Base-by-base conservation (phyloP, 2,888 invertebrate species). In the Tolmerus cingulatus region DNA sequence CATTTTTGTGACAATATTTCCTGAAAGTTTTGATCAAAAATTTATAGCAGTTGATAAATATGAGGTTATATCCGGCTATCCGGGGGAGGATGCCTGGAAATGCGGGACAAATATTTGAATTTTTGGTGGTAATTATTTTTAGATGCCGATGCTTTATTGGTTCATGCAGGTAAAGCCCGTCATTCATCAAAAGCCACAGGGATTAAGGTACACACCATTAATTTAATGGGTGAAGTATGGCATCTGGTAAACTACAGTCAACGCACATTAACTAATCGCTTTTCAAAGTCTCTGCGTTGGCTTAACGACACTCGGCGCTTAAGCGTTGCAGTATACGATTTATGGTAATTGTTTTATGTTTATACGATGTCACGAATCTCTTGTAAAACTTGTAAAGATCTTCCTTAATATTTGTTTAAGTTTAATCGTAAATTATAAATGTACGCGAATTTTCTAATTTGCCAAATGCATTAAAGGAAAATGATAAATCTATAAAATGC, bases 1-100 rank as follows among this genome's bases (percentile, higher is more conserved):
- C 55, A 81, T 81, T 81, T 37, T 66, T 40, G 30, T 55, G 81
- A 81, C 81, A 81, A 55, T 81, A 55, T 81, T 14, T 81, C 37
- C 51, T 23, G 27, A 66, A 66, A 66, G 66, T 66, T 66, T 66
- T 66, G 66, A 66, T 27, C 27, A 78, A 37, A 78, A 78, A 78
- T 78, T 78, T 78, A 78, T 78, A 40, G 23, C 66, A 12, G 12
- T 19, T 66, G 66, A 66, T 23, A 66, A 66, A 66, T 66, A 27
- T 23, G 4, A 19, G 19, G 23, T 27, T 66, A 23, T 66, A 66
- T 66, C 66, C 51, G 51, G 51, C 16, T 16, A 51, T 16, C 7
- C n/a, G 51, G 51, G n/a, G 51, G n/a, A 51, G 51, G n/a, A 46
- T 46, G 14, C 43, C 16, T 46, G 4, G 8, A 14, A 16, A 55